Base-by-base conservation (phyloP, 2,888 invertebrate species). In the Aricia artaxerxes region DNA sequence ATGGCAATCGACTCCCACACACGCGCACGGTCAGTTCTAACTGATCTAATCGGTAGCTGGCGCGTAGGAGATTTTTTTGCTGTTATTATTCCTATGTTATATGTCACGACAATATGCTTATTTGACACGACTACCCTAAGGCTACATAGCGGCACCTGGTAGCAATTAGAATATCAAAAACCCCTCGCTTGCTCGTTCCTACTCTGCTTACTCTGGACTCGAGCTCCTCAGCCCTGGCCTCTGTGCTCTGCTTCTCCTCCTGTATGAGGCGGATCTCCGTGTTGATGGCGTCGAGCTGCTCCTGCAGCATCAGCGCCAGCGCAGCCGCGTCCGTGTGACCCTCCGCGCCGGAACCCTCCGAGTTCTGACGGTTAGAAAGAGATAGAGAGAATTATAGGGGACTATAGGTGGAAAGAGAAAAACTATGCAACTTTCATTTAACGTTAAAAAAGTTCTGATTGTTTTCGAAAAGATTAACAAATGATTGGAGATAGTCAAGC, bases 211-310 rank as follows among this genome's bases (percentile, higher is more conserved):
- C 96, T 86, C 99, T 96, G 82, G 98, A 99, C 92, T 99, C 99
- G 82, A 99, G 95, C 90, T 99, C 99, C 93, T 99, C 99, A 0
- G 99, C 99, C 75, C 99, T 93, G 5, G 99, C 98, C 92, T 99
- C 99, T 0, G 99, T 98, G 90, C 96, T 98, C 92, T 98, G 98
- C 89, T 99, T 99, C 93, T 99, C 99, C 93, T 99, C 99, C 95
- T 99, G 97, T 69, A 96, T 96, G 89, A 96, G 94, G 6, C 95
- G 96, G 86, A 99, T 99, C 96, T 99, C 99, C 87, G 99, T 99
- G 95, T 99, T 99, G 91, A 99, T 99, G 87, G 99, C 99, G 95
- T 99, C 99, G 82, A 99, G 95, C 92, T 99, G 99, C 88, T 99
- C 99, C 91, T 99, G 99, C 85, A 99, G 95, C 98, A 99, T 99